Conservation (phyloP, 1,140 invertebrate species). For the Tetraneura akinire region DNA sequence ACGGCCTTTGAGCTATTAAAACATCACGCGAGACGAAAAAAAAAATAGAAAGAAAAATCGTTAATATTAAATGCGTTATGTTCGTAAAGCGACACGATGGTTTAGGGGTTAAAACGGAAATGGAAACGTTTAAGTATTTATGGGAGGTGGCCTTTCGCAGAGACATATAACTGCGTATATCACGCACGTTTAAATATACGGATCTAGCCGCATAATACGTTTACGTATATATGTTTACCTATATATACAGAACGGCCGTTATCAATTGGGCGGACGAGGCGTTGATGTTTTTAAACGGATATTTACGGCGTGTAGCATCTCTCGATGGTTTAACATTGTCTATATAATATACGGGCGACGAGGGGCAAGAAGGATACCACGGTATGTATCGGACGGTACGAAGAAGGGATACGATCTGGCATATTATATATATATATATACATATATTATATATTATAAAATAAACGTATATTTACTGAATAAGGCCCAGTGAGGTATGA, state of each 20-base stretch:
- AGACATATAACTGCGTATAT: background rate
- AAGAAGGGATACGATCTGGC: background rate
- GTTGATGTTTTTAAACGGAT: constrained; percentile 1
- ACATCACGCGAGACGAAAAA: constrained; percentile 4
- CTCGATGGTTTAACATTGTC: constrained; percentile 8
- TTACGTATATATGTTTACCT: too few relatives aligned
- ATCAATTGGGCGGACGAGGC: constrained; percentile 30
- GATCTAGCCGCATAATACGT: too few relatives aligned
- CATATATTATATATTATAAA: too few relatives aligned
- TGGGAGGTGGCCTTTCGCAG: background rate
- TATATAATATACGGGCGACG: background rate
- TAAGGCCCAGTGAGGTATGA: background rate
- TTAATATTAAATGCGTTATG: constrained; percentile 41
- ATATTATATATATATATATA: too few relatives aligned
- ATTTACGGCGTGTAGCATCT: background rate
- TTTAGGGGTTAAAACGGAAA: constrained; percentile 14
- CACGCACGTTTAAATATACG: too few relatives aligned
- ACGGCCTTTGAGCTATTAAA: constrained; percentile 41
- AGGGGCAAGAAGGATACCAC: constrained; percentile 13
- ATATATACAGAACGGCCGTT: background rate
- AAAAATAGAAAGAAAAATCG: background rate
- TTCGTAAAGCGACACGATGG: background rate
- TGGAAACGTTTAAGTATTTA: constrained; percentile 11
- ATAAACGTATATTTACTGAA: too few relatives aligned
- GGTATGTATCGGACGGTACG: background rate